Base-by-base conservation (phyloP, 2,797 vertebrate species). In the Epinephelus awoara region DNA sequence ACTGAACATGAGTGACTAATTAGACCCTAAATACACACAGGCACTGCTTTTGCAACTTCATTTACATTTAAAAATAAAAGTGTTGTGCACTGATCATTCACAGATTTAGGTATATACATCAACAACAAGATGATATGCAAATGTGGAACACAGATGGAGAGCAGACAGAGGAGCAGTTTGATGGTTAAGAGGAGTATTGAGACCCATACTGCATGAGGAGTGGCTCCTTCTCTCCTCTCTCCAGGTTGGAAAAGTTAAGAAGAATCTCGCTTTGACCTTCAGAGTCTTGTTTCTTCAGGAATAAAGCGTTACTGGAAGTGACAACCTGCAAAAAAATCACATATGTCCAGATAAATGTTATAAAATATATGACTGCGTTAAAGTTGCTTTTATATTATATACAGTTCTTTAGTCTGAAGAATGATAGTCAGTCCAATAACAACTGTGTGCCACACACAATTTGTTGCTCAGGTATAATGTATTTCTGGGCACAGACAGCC, bases 291-390 rank as follows among this genome's bases (percentile, higher is more conserved):
- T 71, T 78, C 77, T 91, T 92, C 83, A 89, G 47, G 76, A 92
- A 94, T 2, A 87, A 2, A 1, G 89, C 87, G 1, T 92, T 92
- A 57, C 71, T 74, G 73, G 88, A 89, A 5, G 23, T 19, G 7
- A 75, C 42, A 12, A 84, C 40, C 94, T 95, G 88, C n/a, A 75
- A 67, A 70, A 42, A 66, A 55, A 12, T 46, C 15, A 63, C 17
- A 75, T 0, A 58, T 5, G 3, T 13, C 6, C 38, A 72, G 1
- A 50, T 2, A 65, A 44, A 57, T n/a, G 1, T 11, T 70, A 38
- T 42, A 29, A 66, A 17, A 40, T 11, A 23, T 4, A 3, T 13
- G 1, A 40, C 17, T 19, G 6, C 19, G 19, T 66, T 6, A 62
- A 17, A 23, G 27, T 34, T 34, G 34, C 34, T 34, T 34, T 34